These are phyloP conservation scores for Stylophora pistillata DNA, from an alignment of 64 coral and sea anemone species.

Conservation along the genomic window DNA sequence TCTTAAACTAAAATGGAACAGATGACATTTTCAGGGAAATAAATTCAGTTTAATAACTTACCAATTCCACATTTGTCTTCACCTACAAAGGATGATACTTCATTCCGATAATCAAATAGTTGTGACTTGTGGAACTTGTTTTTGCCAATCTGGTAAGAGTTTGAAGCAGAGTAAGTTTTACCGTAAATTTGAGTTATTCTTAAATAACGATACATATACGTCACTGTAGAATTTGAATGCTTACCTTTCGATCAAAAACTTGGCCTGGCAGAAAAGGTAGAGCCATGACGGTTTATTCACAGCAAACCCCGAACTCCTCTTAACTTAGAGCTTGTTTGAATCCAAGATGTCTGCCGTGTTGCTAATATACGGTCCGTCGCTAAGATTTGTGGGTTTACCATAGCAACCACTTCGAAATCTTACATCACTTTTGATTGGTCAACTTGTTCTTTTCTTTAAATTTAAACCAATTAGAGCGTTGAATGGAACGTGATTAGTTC, in stretches of 20 bases:
- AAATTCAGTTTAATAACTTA: constrained; percentile 11
- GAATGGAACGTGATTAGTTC: constrained; percentile 23
- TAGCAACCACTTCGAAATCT: constrained; percentile 71
- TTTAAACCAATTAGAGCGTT: constrained; percentile 26
- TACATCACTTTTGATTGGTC: constrained; percentile 57
- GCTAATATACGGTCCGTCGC: constrained; percentile 76
- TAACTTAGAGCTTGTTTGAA: neutral
- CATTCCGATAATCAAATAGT: constrained; percentile 96
- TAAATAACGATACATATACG: neutral
- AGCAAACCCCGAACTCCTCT: neutral
- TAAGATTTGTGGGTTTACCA: constrained; percentile 72
- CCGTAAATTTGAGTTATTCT: neutral
- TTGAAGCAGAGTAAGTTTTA: constrained; percentile 10
- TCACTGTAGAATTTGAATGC: neutral
- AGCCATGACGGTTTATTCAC: constrained; percentile 62
- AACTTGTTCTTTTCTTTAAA: constrained; percentile 10
- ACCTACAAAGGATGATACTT: constrained; percentile 93
- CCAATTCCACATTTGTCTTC: constrained; percentile 94
- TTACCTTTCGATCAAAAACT: constrained; percentile 98
- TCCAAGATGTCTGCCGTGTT: constrained; percentile 67
- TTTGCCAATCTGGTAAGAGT: constrained; percentile 78
- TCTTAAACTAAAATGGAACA: neutral
- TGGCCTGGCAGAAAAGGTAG: constrained; percentile 99
- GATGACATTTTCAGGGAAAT: neutral
- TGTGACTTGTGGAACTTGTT: constrained; percentile 97